These are phyloP conservation scores for Dasyurus viverrinus DNA, from an alignment of 2,113 vertebrate genomes.

Conservation along the genomic window DNA sequence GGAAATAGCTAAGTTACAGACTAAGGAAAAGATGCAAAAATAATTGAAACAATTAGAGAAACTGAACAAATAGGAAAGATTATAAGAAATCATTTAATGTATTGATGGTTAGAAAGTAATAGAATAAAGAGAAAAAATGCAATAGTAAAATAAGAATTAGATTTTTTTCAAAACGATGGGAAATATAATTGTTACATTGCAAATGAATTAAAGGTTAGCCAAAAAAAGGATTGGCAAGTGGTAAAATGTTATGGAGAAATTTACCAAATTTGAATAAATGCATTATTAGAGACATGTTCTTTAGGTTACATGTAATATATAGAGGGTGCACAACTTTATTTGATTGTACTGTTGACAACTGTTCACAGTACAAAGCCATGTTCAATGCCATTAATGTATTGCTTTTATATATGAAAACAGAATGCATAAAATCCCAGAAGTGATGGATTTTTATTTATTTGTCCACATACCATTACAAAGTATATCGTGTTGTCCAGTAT, in stretches of 20 bases:
- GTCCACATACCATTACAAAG: not conserved
- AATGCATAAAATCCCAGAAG: not conserved
- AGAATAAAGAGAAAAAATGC: slow-evolving; percentile 16
- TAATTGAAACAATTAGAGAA: slow-evolving; percentile 74
- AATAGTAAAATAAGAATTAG: too few species aligned
- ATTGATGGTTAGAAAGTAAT: slow-evolving; percentile 36
- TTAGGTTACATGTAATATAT: not conserved
- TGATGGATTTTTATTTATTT: not conserved
- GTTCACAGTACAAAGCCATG: not conserved
- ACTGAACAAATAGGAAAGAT: slow-evolving; percentile 38
- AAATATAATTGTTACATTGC: slow-evolving; percentile 14
- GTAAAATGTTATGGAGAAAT: slow-evolving; percentile 13
- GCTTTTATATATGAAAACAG: not conserved
- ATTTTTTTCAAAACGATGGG: slow-evolving; percentile 31
- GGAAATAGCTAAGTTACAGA: slow-evolving; percentile 73
- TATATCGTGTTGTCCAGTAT: not conserved
- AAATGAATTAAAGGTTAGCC: slow-evolving; percentile 47
- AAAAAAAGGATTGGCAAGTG: not conserved
- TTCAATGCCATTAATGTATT: not conserved
- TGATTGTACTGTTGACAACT: not conserved
- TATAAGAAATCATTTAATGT: slow-evolving; percentile 45
- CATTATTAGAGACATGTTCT: not conserved
- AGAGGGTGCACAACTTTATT: not conserved
- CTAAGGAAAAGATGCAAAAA: slow-evolving; percentile 67
- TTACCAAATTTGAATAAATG: not conserved